These are phyloP conservation scores for Plagiodera versicolora DNA, from an alignment of 2,888 invertebrate species.

Conservation along the genomic window DNA sequence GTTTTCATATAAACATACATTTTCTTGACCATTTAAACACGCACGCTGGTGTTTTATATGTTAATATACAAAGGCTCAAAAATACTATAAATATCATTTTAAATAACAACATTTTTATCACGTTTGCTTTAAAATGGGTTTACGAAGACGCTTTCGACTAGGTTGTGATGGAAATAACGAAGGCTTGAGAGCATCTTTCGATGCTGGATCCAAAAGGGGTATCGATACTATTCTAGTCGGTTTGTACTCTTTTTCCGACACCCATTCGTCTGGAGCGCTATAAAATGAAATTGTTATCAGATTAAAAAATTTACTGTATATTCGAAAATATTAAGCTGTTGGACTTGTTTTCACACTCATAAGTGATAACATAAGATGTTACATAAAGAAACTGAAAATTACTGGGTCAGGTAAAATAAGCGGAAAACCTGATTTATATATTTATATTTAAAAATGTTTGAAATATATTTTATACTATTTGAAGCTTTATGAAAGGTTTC, in stretches of 20 bases:
- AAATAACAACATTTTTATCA: constrained; percentile 44
- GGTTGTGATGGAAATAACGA: constrained; percentile 54
- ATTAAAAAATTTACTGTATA: not conserved
- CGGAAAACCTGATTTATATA: too few species aligned
- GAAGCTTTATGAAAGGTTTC: too few species aligned
- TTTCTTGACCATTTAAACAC: constrained; percentile 30
- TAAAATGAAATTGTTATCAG: constrained; percentile 37
- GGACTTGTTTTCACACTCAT: too few species aligned
- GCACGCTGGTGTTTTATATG: constrained; percentile 27
- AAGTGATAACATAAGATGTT: too few species aligned
- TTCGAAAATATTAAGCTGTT: too few species aligned
- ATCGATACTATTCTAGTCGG: constrained; percentile 65
- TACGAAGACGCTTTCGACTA: constrained; percentile 53
- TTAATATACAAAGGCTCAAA: constrained; percentile 39
- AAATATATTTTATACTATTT: too few species aligned
- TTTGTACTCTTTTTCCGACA: constrained; percentile 71
- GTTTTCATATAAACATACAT: constrained; percentile 29
- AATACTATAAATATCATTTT: constrained; percentile 37
- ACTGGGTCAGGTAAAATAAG: too few species aligned
- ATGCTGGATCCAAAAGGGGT: constrained; percentile 56
- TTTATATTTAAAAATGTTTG: too few species aligned
- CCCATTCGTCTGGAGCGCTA: constrained; percentile 87
- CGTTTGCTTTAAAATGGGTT: constrained; percentile 46
- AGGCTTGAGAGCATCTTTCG: constrained; percentile 59
- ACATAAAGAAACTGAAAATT: too few species aligned